Conservation (phyloP, 1,140 invertebrate genomes). For the Centruroides vittatus region DNA sequence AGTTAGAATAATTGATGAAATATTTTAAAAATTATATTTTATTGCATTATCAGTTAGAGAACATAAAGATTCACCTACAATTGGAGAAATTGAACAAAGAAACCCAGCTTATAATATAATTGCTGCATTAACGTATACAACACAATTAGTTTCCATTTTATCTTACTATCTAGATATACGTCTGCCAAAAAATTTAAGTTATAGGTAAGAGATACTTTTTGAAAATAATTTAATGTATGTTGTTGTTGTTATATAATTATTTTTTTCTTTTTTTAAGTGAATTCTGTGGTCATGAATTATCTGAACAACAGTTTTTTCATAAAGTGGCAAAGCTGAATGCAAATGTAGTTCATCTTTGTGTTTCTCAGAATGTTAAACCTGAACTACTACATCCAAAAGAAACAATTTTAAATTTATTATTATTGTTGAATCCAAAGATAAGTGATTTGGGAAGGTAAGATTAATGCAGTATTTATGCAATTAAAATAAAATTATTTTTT, state of each 20-base stretch:
- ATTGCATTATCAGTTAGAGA: slow-evolving; percentile 38
- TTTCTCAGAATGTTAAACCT: slow-evolving; percentile 54
- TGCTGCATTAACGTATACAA: slow-evolving; percentile 61
- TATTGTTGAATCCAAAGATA: slow-evolving; percentile 46
- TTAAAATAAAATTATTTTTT: no score
- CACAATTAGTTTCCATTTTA: slow-evolving; percentile 62
- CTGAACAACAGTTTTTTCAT: slow-evolving; percentile 51
- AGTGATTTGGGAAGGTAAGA: no score
- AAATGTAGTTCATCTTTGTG: slow-evolving; percentile 65
- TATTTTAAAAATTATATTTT: no score
- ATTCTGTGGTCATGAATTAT: slow-evolving; percentile 52
- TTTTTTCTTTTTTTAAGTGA: slow-evolving; percentile 41
- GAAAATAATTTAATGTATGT: no score
- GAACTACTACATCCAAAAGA: slow-evolving; percentile 46
- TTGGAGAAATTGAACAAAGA: slow-evolving; percentile 32
- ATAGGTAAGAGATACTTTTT: slow-evolving; percentile 39
- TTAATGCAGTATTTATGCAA: no score
- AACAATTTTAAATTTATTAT: slow-evolving; percentile 56
- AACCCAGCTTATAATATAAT: slow-evolving; percentile 56
- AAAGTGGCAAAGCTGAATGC: slow-evolving; percentile 62
- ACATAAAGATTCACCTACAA: slow-evolving; percentile 43
- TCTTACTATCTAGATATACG: slow-evolving; percentile 59
- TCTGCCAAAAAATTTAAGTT: slow-evolving; percentile 55
- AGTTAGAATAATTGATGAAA: no score
- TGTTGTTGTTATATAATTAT: no score